Conservation (phyloP, 2,797 vertebrate genomes). For the Notolabrus celidotus region DNA sequence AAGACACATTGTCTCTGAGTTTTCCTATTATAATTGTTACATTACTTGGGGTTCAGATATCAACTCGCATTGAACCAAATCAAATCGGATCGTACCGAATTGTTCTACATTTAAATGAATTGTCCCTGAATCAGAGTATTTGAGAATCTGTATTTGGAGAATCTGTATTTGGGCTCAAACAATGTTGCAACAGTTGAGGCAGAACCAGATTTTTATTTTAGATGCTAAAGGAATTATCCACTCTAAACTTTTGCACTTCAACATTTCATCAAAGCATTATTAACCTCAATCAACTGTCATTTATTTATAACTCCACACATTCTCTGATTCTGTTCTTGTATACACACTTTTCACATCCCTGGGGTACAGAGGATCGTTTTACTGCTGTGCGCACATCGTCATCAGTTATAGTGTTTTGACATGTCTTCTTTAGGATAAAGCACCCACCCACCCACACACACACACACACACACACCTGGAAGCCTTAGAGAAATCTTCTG, state of each 20-base stretch:
- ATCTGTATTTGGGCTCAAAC: no score
- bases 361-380: background rate
- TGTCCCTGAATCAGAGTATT: no score
- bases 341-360: background rate
- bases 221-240: no score
- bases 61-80: no score
- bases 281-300: background rate
- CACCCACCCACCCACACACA: slow-evolving; percentile 7
- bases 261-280: background rate
- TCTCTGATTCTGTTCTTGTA: slow-evolving; percentile 6
- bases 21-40: no score
- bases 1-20: no score
- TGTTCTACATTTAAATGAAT: no score
- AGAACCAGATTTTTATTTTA: no score
- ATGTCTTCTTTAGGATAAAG: slow-evolving; percentile 7
- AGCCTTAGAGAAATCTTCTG: slow-evolving; percentile 23
- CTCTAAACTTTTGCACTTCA: background rate
- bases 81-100: no score
- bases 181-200: no score
- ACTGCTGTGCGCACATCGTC: slow-evolving; percentile 1
- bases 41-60: no score
- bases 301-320: background rate
- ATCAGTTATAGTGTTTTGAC: slow-evolving; percentile 23
- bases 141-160: no score
- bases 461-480: background rate